phyloP scores from a whole-genome alignment of 2,113 vertebrate species.

The Serinus canaria region DNA sequence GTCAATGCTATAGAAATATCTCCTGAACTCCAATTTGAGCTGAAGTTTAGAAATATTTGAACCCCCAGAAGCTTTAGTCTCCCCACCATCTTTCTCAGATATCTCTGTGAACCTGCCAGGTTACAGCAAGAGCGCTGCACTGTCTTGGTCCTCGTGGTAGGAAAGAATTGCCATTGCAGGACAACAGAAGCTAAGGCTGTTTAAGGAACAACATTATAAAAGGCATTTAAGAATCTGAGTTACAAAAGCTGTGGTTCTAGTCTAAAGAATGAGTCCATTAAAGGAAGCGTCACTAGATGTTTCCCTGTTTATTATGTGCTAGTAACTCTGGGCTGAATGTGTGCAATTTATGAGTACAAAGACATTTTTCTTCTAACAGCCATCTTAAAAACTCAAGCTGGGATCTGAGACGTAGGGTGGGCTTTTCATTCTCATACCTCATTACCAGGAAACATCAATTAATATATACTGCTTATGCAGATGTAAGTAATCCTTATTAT shows the following conservation, averaged over 20 bases:
- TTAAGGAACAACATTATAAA: not conserved
- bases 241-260: conserved; percentile 21
- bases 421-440: conserved; percentile 32
- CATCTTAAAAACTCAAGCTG: conserved; percentile 24
- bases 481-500: conserved; percentile 6
- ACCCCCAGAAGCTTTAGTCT: not conserved
- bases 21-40: not conserved
- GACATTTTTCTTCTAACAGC: conserved; percentile 47
- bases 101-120: not conserved
- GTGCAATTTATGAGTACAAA: conserved; percentile 31
- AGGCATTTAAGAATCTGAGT: conserved; percentile 18
- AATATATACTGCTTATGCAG: conserved; percentile 14
- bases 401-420: conserved; percentile 23
- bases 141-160: not conserved
- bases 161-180: not conserved
- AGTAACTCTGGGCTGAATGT: conserved; percentile 9
- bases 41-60: not conserved
- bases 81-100: not conserved
- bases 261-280: conserved; percentile 47
- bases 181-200: not conserved
- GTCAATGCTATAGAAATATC: not conserved
- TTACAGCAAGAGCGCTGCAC: not conserved
- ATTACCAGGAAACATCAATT: conserved; percentile 35
- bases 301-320: conserved; percentile 58
- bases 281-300: conserved; percentile 39